phyloP scores from a whole-genome alignment of 2,113 vertebrate species.

The Meriones unguiculatus region DNA sequence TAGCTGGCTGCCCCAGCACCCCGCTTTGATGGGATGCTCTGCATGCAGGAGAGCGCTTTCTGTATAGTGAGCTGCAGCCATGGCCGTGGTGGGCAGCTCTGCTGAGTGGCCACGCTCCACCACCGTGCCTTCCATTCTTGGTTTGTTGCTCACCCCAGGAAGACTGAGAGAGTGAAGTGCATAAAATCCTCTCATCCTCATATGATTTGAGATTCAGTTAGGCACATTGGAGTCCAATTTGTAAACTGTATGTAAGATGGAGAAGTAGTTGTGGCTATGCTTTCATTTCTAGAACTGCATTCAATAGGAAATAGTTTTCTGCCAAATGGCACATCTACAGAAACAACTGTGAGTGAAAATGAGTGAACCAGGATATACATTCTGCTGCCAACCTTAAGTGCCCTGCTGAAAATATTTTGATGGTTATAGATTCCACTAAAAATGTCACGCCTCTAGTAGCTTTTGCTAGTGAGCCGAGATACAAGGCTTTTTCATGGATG shows the following conservation, averaged over 20 bases:
- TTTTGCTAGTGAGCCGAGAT: slow-evolving; percentile 4
- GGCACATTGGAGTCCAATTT: background rate
- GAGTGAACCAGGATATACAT: slow-evolving; percentile 4
- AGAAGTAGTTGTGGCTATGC: background rate
- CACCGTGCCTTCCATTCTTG: background rate
- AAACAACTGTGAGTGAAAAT: background rate
- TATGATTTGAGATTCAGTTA: background rate
- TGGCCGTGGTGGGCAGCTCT: rapidly evolving
- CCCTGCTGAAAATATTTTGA: background rate
- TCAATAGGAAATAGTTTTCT: slow-evolving; percentile 27
- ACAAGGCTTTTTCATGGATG: background rate
- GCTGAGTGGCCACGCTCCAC: rapidly evolving
- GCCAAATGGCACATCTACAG: slow-evolving; percentile 55
- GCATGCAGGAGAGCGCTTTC: background rate
- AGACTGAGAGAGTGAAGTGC: slow-evolving; percentile 18
- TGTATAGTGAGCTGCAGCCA: background rate
- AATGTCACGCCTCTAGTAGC: background rate
- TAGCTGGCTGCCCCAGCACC: background rate
- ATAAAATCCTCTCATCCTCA: background rate
- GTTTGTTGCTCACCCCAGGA: background rate
- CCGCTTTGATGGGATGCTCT: rapidly evolving
- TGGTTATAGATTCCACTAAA: background rate
- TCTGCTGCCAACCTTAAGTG: slow-evolving; percentile 3
- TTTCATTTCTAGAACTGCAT: slow-evolving; percentile 58
- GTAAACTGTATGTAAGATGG: background rate